Percentiles rank a stretch among this genome's conserved stretches.
Conservation (phyloP, 2,888 invertebrate species). For the Tiphia femorata region DNA sequence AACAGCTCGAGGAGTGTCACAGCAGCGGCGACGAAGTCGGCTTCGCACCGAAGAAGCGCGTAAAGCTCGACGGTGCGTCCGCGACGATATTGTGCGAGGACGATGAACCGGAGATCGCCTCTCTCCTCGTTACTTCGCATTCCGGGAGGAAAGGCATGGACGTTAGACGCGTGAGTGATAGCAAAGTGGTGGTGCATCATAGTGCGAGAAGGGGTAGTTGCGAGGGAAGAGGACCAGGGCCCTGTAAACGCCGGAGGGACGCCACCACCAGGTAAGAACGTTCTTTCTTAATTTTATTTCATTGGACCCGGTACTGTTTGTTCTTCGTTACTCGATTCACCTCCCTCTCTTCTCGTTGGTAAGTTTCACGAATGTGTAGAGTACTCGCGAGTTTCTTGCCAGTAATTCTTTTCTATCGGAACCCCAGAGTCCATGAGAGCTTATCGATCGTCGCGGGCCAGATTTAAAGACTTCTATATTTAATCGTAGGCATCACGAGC, state of each 20-base stretch:
- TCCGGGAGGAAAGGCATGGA: conserved; percentile 65
- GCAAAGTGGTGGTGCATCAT: conserved; percentile 62
- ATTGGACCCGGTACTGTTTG: background rate
- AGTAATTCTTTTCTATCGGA: no score
- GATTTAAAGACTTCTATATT: no score
- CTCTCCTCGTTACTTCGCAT: conserved; percentile 64
- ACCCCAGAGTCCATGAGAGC: no score
- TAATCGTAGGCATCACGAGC: conserved; percentile 73
- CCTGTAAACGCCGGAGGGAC: conserved; percentile 65
- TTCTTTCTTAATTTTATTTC: background rate
- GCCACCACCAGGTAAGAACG: conserved; percentile 56
- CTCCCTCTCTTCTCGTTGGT: no score
- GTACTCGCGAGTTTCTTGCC: no score
- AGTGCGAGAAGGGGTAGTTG: conserved; percentile 61
- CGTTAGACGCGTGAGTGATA: conserved; percentile 64
- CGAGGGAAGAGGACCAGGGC: conserved; percentile 60
- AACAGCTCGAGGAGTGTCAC: conserved; percentile 79
- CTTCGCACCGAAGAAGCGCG: conserved; percentile 77
- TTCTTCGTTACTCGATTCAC: no score
- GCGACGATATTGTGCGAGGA: conserved; percentile 61
- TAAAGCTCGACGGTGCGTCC: conserved; percentile 73
- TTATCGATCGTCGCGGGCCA: no score
- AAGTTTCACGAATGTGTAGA: no score
- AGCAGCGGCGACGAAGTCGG: conserved; percentile 78
- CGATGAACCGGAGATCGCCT: conserved; percentile 65